Evolutionary conservation across 1,140 invertebrate genomes (phyloP).

Genomic region (Mylabris phalerata): DNA sequence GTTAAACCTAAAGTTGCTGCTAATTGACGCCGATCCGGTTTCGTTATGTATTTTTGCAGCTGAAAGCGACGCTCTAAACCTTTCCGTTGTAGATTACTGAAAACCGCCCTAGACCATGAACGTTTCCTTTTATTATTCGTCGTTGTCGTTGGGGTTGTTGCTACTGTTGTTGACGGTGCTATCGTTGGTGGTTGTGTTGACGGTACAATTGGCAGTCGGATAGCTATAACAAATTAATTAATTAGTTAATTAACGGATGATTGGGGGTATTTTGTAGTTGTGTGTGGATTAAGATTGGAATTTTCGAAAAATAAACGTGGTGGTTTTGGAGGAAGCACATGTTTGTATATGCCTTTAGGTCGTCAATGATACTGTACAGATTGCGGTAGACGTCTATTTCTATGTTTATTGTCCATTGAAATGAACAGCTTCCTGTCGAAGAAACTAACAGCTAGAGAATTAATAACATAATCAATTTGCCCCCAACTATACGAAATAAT

Average conservation of each 20-base stretch:
- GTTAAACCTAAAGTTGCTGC: constrained; percentile 86
- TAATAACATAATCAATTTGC: too few relatives aligned
- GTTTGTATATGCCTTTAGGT: constrained; percentile 11
- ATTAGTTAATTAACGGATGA: too few relatives aligned
- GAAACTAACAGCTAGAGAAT: too few relatives aligned
- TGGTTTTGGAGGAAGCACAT: constrained; percentile 1
- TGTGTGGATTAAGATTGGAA: too few relatives aligned
- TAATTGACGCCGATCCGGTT: constrained; percentile 83
- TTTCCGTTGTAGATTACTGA: constrained; percentile 85
- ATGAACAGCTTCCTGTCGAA: constrained; percentile 6
- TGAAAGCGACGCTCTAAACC: constrained; percentile 85
- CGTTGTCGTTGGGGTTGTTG: constrained; percentile 10
- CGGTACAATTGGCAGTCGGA: constrained; percentile 26
- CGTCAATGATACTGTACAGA: constrained; percentile 7
- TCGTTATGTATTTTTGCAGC: constrained; percentile 93
- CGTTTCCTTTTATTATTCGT: constrained; percentile 61
- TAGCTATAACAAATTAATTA: constrained; percentile 19
- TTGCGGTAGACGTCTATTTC: constrained; percentile 4
- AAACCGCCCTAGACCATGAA: constrained; percentile 91
- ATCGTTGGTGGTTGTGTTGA: constrained; percentile 19
- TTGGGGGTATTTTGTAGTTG: too few relatives aligned
- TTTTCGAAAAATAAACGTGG: too few relatives aligned
- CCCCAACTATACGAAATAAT: too few relatives aligned
- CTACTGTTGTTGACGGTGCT: background rate
- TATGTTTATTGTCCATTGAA: background rate